These are phyloP conservation scores for Chironomus tentans DNA, from an alignment of 2,888 invertebrate species.

Conservation along the genomic window DNA sequence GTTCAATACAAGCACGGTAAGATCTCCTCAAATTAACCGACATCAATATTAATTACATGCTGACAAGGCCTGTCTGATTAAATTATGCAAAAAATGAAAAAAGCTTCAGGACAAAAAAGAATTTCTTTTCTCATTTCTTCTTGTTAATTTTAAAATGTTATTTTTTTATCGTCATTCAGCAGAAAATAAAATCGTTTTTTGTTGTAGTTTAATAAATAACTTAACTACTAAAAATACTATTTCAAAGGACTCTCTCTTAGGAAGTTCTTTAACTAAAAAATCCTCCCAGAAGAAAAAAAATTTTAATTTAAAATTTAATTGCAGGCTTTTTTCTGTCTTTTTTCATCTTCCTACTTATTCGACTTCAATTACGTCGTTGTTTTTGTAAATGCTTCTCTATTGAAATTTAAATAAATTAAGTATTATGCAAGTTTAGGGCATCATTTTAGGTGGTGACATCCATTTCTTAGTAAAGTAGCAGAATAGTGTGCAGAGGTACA, in stretches of 20 bases:
- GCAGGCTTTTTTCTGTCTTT: neutral
- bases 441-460: slow-evolving; percentile 75
- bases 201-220: slow-evolving; percentile 5
- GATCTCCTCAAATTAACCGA: too few species aligned
- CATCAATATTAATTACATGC: too few species aligned
- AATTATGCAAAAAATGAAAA: too few species aligned
- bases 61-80: too few species aligned
- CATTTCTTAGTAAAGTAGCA: slow-evolving; percentile 91
- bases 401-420: neutral
- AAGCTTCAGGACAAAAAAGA: too few species aligned
- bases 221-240: neutral
- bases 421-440: slow-evolving; percentile 46
- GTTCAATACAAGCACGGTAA: too few species aligned
- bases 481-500: slow-evolving; percentile 85
- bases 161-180: too few species aligned
- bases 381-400: neutral
- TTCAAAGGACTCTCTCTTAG: neutral
- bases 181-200: too few species aligned
- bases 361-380: neutral
- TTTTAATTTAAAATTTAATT: neutral
- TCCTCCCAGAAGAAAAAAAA: neutral
- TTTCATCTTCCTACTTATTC: neutral
- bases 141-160: neutral
- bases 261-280: neutral
- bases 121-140: neutral